phyloP scores from a whole-genome alignment of 2,113 vertebrate genomes.

The Hiodon alosoides region DNA sequence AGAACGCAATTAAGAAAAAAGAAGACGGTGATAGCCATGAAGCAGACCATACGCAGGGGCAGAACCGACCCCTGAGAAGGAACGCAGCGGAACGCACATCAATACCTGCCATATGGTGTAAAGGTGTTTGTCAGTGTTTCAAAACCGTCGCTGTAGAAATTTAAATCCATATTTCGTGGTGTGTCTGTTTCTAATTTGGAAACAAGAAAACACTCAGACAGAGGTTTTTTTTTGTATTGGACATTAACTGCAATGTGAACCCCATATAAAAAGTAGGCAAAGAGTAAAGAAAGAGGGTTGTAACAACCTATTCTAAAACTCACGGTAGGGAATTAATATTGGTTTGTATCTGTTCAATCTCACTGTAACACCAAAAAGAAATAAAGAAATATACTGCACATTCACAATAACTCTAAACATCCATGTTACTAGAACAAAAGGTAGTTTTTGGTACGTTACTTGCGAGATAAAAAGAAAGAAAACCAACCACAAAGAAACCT shows the following conservation, averaged over 20 bases:
- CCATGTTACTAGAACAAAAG: not conserved
- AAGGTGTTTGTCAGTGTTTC: constrained; percentile 2
- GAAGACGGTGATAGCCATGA: not conserved
- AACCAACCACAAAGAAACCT: not conserved
- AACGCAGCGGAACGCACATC: not conserved
- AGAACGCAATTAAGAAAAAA: constrained; percentile 10
- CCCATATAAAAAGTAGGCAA: too few relatives aligned
- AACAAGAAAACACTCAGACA: too few relatives aligned
- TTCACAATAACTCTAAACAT: not conserved
- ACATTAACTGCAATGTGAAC: too few relatives aligned
- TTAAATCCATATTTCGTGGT: not conserved
- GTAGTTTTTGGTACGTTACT: not conserved
- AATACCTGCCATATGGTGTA: constrained; percentile 7
- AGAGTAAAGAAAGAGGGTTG: too few relatives aligned
- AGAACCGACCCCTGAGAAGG: constrained; percentile 6
- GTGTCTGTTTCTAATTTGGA: too few relatives aligned
- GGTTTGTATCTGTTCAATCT: too few relatives aligned
- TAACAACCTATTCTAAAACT: too few relatives aligned
- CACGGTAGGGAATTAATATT: too few relatives aligned
- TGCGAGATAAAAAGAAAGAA: not conserved
- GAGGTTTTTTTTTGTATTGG: too few relatives aligned
- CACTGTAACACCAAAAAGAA: too few relatives aligned
- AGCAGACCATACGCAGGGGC: not conserved
- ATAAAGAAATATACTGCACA: too few relatives aligned
- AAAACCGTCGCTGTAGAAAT: not conserved